phyloP scores from a whole-genome alignment of 2,797 vertebrate species.

The Pterois miles region DNA sequence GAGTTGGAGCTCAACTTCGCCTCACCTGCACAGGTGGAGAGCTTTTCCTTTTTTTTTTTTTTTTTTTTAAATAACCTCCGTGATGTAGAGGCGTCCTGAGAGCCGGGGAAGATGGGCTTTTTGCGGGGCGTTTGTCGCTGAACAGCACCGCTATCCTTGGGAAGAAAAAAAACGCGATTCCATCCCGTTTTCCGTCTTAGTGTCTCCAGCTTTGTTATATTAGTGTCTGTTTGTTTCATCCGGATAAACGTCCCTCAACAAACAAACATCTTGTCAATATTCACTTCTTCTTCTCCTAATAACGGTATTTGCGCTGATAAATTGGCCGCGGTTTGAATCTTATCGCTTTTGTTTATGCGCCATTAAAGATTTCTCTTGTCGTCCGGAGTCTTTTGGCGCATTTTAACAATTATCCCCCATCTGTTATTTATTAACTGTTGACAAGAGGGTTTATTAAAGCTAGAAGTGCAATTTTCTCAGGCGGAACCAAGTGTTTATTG shows the following conservation, averaged over 20 bases:
- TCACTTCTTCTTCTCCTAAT: conserved; percentile 10
- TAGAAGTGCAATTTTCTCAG: conserved; percentile 26
- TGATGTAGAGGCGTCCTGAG: conserved; percentile 25
- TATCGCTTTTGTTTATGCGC: conserved; percentile 67
- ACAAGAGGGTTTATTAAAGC: conserved; percentile 38
- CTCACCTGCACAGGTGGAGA: conserved; percentile 78
- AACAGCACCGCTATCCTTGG: conserved; percentile 27
- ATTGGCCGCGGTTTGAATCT: conserved; percentile 31
- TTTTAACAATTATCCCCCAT: conserved; percentile 46
- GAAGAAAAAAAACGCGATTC: conserved; percentile 23
- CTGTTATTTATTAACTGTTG: conserved; percentile 45
- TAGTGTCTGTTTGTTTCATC: neutral
- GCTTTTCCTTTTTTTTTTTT: conserved; percentile 2
- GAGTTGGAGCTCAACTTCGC: conserved; percentile 66
- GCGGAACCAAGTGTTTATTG: conserved; percentile 46
- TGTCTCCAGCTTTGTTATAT: conserved; percentile 11
- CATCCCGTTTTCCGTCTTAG: conserved; percentile 22
- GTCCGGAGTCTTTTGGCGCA: conserved; percentile 30
- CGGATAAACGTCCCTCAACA: neutral
- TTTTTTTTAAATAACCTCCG: conserved; percentile 9
- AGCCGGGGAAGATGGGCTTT: conserved; percentile 29
- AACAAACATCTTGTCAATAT: conserved; percentile 21
- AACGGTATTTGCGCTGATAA: conserved; percentile 43
- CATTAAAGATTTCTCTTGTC: conserved; percentile 40
- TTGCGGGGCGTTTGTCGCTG: conserved; percentile 43